Conservation (phyloP, 1,140 invertebrate species). For the Drosophila sulfurigaster region DNA sequence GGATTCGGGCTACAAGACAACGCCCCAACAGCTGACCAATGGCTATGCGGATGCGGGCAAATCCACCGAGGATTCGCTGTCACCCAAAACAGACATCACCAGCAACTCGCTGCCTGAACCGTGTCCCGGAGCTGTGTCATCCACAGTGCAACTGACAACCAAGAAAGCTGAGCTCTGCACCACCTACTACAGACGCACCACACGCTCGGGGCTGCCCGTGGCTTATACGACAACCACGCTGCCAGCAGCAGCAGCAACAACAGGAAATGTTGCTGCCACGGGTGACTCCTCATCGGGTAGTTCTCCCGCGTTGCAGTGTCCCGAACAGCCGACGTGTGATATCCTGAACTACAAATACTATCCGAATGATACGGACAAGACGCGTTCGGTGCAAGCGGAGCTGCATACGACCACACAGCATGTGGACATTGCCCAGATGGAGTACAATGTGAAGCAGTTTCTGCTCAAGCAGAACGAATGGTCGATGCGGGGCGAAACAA, state of each 20-base stretch:
- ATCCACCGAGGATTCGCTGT: conserved; percentile 73
- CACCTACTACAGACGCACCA: conserved; percentile 77
- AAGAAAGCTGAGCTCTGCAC: conserved; percentile 70
- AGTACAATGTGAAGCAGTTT: conserved; percentile 88
- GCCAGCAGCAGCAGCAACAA: neutral
- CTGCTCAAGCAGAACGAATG: conserved; percentile 87
- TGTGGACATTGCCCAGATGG: conserved; percentile 87
- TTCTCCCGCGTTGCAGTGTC: conserved; percentile 62
- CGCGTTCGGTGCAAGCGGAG: conserved; percentile 74
- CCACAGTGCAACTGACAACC: neutral
- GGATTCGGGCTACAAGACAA: conserved; percentile 83
- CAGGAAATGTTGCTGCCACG: neutral
- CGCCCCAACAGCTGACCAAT: conserved; percentile 76
- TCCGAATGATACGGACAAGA: conserved; percentile 82
- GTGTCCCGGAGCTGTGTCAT: neutral
- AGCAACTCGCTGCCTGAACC: conserved; percentile 64
- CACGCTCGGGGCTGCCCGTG: conserved; percentile 75
- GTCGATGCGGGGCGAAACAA: conserved; percentile 80
- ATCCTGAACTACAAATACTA: conserved; percentile 84
- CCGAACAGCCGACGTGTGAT: conserved; percentile 84
- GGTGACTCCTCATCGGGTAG: conserved; percentile 48
- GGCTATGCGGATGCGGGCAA: conserved; percentile 70
- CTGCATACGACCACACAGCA: conserved; percentile 78
- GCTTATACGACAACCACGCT: conserved; percentile 65
- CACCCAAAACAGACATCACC: conserved; percentile 74